These are phyloP conservation scores for Drosophila punjabiensis DNA, from an alignment of 1,140 invertebrate genomes.

Conservation along the genomic window DNA sequence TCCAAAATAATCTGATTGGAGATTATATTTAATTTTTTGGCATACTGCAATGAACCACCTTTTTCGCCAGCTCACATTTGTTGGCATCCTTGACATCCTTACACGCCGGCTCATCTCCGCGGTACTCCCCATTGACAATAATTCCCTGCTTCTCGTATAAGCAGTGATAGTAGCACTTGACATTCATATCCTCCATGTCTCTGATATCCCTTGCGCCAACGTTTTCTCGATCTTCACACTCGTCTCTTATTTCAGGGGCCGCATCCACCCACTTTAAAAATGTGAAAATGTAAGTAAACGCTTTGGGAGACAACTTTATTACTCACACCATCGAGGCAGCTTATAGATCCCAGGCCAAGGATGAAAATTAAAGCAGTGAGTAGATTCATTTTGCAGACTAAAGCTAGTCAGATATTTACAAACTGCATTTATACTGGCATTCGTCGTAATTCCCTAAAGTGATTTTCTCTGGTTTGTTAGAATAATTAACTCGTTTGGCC, in stretches of 20 bases:
- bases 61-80: too few species aligned
- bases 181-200: not conserved
- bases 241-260: not conserved
- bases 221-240: not conserved
- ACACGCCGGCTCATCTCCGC: too few species aligned
- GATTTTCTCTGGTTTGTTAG: not conserved
- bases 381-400: not conserved
- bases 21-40: too few species aligned
- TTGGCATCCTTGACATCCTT: too few species aligned
- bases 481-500: not conserved
- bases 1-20: too few species aligned
- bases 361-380: not conserved
- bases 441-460: not conserved
- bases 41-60: too few species aligned
- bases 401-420: not conserved
- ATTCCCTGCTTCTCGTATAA: not conserved
- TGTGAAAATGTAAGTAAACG: not conserved
- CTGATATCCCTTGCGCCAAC: not conserved
- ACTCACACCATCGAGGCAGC: not conserved
- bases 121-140: too few species aligned
- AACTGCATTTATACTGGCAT: not conserved
- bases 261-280: not conserved
- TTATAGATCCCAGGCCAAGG: not conserved
- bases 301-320: too few species aligned
- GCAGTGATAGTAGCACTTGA: slow-evolving; percentile 3